These are phyloP conservation scores for Tachina grossa DNA, from an alignment of 2,888 invertebrate genomes.

Conservation along the genomic window DNA sequence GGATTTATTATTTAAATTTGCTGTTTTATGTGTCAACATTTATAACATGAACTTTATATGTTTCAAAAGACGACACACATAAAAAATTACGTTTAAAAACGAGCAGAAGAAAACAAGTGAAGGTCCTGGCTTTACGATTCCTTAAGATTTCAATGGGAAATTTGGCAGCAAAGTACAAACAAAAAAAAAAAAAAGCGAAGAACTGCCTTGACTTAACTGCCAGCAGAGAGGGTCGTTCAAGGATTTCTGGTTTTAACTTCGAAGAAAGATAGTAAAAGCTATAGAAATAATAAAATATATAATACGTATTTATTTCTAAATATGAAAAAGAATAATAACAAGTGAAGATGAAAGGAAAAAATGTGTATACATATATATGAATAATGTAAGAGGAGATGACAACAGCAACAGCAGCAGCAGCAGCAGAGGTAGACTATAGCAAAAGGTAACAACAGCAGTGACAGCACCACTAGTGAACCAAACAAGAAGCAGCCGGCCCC, in stretches of 20 bases:
- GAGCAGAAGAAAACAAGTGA: constrained; percentile 7
- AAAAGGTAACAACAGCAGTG: background rate
- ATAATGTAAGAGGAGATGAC: constrained; percentile 55
- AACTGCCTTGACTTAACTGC: constrained; percentile 46
- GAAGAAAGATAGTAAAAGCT: constrained; percentile 5
- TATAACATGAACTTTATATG: constrained; percentile 42
- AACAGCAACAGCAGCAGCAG: constrained; percentile 1
- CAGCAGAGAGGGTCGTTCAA: constrained; percentile 53
- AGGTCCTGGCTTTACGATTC: constrained; percentile 49
- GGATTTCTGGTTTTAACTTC: constrained; percentile 22
- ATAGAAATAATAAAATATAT: constrained; percentile 31
- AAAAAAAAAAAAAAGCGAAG: background rate
- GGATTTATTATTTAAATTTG: constrained; percentile 38
- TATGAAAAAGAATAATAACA: constrained; percentile 33
- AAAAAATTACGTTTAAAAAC: constrained; percentile 22
- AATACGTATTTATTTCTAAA: constrained; percentile 57
- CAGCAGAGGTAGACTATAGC: background rate
- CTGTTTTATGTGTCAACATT: constrained; percentile 38
- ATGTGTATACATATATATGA: constrained; percentile 5
- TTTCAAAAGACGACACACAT: constrained; percentile 6
- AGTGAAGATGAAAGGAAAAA: constrained; percentile 29
- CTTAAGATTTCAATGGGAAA: constrained; percentile 27
- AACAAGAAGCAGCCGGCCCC: too few relatives aligned
- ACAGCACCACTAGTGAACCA: constrained; percentile 7
- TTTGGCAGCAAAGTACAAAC: background rate